Percentiles rank a stretch among this genome's conserved stretches.
Evolutionary conservation across 2,797 vertebrate genomes (phyloP).

Genomic region (Siniperca undulata): DNA sequence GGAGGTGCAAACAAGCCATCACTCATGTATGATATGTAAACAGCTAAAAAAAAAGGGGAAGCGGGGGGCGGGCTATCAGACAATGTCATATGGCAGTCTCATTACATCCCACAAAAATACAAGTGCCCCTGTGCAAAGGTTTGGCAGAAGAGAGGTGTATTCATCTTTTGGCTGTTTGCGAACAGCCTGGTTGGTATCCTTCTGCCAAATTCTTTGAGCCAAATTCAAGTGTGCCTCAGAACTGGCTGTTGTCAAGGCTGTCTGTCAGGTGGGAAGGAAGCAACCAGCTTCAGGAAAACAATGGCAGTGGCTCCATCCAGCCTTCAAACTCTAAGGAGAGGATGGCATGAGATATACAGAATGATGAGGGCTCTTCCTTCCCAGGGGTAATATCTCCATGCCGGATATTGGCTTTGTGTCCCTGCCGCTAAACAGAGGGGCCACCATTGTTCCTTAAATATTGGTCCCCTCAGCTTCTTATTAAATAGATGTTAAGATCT

Average conservation of each 20-base stretch:
- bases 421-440: slow-evolving; percentile 54
- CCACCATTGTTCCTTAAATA: slow-evolving; percentile 70
- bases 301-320: slow-evolving; percentile 51
- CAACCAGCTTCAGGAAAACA: slow-evolving; percentile 46
- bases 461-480: slow-evolving; percentile 61
- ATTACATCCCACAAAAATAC: slow-evolving; percentile 66
- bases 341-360: slow-evolving; percentile 58
- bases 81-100: slow-evolving; percentile 53
- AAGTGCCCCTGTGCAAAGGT: slow-evolving; percentile 64
- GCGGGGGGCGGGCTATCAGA: slow-evolving; percentile 28
- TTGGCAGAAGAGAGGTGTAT: slow-evolving; percentile 67
- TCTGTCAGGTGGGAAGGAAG: slow-evolving; percentile 57
- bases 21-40: slow-evolving; percentile 51
- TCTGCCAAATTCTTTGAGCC: slow-evolving; percentile 68
- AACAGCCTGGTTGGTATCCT: slow-evolving; percentile 53
- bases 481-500: slow-evolving; percentile 79
- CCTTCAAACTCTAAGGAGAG: slow-evolving; percentile 49
- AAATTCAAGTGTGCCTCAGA: slow-evolving; percentile 65
- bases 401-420: slow-evolving; percentile 84
- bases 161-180: slow-evolving; percentile 69
- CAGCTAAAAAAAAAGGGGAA: slow-evolving; percentile 28
- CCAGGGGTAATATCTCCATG: slow-evolving; percentile 76
- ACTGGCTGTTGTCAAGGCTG: slow-evolving; percentile 61
- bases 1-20: slow-evolving; percentile 25
- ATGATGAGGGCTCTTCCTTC: slow-evolving; percentile 68